Percentiles rank a stretch among this genome's conserved stretches.
phyloP scores from a whole-genome alignment of 1,140 invertebrate species.

The Aphelinus certus region DNA sequence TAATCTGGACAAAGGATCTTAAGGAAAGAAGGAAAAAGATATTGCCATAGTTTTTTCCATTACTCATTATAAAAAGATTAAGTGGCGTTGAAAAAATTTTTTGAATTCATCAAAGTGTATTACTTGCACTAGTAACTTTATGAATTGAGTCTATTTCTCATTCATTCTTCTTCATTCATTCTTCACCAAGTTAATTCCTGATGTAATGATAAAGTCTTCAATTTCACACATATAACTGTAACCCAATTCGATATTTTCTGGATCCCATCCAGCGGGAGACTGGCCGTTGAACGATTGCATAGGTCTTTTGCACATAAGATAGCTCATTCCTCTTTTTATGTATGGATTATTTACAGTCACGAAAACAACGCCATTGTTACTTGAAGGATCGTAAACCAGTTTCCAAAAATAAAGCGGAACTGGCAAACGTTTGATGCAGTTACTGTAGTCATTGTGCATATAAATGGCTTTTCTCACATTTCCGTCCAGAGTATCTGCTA shows the following conservation, averaged over 20 bases:
- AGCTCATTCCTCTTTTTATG: neutral
- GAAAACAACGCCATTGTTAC: neutral
- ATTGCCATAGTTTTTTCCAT: no score
- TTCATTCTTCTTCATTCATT: no score
- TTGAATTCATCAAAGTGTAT: no score
- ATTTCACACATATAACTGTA: neutral
- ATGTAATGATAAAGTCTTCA: neutral
- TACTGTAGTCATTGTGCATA: neutral
- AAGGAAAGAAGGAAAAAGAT: no score
- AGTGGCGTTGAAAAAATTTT: no score
- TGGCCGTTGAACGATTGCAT: neutral
- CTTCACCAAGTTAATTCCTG: neutral
- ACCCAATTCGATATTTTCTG: no score
- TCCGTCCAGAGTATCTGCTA: neutral
- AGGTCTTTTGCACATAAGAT: neutral
- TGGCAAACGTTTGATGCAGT: neutral
- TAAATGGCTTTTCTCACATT: neutral
- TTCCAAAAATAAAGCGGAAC: no score
- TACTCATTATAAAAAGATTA: no score
- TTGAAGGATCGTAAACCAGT: neutral
- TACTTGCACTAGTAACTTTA: no score
- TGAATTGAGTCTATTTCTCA: no score
- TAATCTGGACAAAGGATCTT: no score
- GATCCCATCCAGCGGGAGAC: no score
- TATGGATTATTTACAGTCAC: neutral